Evolutionary conservation across 1,140 invertebrate species (phyloP).

Genomic region (Bathynomus jamesi): DNA sequence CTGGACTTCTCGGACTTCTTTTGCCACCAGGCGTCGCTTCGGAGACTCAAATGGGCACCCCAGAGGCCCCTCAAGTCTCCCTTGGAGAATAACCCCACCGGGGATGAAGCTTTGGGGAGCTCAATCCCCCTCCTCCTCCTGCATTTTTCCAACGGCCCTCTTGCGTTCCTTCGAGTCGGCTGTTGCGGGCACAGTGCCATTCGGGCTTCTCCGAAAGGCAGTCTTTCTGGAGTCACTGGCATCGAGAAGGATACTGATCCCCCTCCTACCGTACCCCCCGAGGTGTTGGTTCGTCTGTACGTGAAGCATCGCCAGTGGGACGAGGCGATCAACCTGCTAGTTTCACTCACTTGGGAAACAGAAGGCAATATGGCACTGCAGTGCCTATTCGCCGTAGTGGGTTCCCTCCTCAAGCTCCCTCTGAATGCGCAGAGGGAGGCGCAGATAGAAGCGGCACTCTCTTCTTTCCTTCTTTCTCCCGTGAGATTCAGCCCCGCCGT

Average conservation of each 20-base stretch:
- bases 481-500: constrained; percentile 26
- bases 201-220: too few relatives aligned
- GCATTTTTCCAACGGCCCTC: constrained; percentile 23
- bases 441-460: constrained; percentile 32
- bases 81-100: neutral
- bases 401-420: constrained; percentile 57
- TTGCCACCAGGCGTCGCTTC: constrained; percentile 51
- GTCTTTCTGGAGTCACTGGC: too few relatives aligned
- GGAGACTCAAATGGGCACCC: constrained; percentile 50
- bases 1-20: constrained; percentile 63
- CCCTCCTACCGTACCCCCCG: constrained; percentile 40
- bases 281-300: constrained; percentile 58
- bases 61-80: neutral
- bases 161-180: constrained; percentile 27
- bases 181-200: neutral
- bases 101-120: neutral
- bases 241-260: constrained; percentile 1
- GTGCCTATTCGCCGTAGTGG: constrained; percentile 61
- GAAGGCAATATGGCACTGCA: constrained; percentile 58
- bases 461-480: constrained; percentile 28
- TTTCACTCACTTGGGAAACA: constrained; percentile 62
- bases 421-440: constrained; percentile 56
- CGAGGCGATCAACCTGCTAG: constrained; percentile 59
- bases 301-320: constrained; percentile 56
- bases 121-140: constrained; percentile 22